phyloP scores from a whole-genome alignment of 2,888 invertebrate species.

The Aspidapion aeneum region DNA sequence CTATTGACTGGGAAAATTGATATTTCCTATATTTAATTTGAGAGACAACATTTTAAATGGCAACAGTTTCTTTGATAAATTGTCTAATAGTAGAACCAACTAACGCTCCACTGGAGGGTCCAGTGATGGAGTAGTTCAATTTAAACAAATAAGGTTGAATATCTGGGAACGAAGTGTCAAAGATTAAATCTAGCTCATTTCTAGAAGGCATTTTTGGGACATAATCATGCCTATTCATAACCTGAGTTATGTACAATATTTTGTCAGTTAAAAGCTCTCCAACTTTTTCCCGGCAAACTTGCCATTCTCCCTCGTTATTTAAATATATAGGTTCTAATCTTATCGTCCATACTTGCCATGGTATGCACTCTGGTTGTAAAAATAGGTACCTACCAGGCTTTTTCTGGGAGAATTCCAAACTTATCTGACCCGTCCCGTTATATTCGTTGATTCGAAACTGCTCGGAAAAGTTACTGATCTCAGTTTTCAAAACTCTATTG shows the following conservation, averaged over 20 bases:
- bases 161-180: slow-evolving; percentile 89
- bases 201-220: slow-evolving; percentile 94
- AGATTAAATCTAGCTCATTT: slow-evolving; percentile 88
- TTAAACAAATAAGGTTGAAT: slow-evolving; percentile 97
- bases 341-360: slow-evolving; percentile 99
- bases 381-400: slow-evolving; percentile 89
- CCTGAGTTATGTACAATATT: slow-evolving; percentile 90
- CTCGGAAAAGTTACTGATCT: slow-evolving; percentile 76
- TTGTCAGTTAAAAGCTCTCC: slow-evolving; percentile 89
- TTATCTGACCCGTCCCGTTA: slow-evolving; percentile 75
- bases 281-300: slow-evolving; percentile 81
- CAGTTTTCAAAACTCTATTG: slow-evolving; percentile 67
- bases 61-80: slow-evolving; percentile 81
- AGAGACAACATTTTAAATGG: too few species aligned
- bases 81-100: slow-evolving; percentile 89
- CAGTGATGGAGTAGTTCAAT: slow-evolving; percentile 78
- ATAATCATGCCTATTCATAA: slow-evolving; percentile 95
- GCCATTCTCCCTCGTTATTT: slow-evolving; percentile 82
- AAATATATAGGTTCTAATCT: slow-evolving; percentile 84
- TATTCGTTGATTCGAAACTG: slow-evolving; percentile 69
- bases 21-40: too few species aligned
- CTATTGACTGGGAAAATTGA: too few species aligned
- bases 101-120: slow-evolving; percentile 64
- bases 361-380: slow-evolving; percentile 80
- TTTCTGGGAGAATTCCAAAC: slow-evolving; percentile 92